Evolutionary conservation across 1,140 invertebrate species (phyloP).

Genomic region (Drosophila virilis): DNA sequence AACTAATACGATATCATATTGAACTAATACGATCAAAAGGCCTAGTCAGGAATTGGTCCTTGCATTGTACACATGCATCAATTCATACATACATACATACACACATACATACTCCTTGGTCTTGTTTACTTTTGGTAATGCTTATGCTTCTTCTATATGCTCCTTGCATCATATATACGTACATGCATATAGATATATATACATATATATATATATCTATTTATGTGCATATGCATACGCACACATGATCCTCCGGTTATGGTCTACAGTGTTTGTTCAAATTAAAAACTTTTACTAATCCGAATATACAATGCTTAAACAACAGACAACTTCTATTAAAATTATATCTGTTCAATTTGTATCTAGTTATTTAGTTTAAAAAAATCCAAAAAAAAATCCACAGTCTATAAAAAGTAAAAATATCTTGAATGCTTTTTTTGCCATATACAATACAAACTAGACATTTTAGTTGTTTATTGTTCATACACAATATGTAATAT

Average conservation of each 20-base stretch:
- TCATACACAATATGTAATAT: no score
- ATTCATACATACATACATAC: slow-evolving; percentile 4
- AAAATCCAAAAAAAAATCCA: not conserved
- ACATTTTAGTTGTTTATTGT: no score
- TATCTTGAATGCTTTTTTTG: no score
- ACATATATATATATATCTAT: slow-evolving; percentile 10
- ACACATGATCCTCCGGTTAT: slow-evolving; percentile 43
- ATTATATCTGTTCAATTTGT: not conserved
- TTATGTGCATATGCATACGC: slow-evolving; percentile 12
- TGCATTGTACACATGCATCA: slow-evolving; percentile 6
- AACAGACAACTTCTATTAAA: not conserved
- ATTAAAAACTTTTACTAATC: slow-evolving; percentile 61
- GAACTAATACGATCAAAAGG: slow-evolving; percentile 30
- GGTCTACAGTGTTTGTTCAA: slow-evolving; percentile 38
- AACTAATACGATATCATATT: slow-evolving; percentile 4
- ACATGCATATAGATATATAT: slow-evolving; percentile 13
- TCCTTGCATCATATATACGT: slow-evolving; percentile 5
- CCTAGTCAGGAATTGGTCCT: slow-evolving; percentile 9
- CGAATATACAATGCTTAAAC: slow-evolving; percentile 11
- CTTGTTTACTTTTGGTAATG: slow-evolving; percentile 26
- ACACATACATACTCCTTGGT: slow-evolving; percentile 15
- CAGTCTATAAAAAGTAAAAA: no score
- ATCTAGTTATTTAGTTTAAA: not conserved
- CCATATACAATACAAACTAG: no score
- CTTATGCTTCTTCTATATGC: slow-evolving; percentile 9